Percentiles rank a stretch among this genome's conserved stretches.
Conservation (phyloP, 2,113 vertebrate genomes). For the Oenanthe melanoleuca region DNA sequence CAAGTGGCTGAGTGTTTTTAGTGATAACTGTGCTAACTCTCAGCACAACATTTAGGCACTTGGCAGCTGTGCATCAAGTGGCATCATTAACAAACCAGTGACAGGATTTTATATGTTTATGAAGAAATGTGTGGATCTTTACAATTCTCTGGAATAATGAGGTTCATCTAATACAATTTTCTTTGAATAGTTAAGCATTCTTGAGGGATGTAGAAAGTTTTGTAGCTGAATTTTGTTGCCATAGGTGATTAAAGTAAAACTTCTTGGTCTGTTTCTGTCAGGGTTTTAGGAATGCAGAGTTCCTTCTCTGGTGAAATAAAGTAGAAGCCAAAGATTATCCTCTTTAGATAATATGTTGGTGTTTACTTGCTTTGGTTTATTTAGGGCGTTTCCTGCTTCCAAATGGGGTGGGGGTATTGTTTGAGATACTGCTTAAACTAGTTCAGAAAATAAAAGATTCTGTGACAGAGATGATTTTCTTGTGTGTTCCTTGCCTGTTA, state of each 20-base stretch:
- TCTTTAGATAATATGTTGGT: background rate
- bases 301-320: background rate
- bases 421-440: background rate
- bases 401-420: background rate
- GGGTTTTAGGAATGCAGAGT: background rate
- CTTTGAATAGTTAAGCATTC: background rate
- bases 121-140: background rate
- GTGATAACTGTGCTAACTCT: background rate
- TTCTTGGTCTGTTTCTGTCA: background rate
- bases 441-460: background rate
- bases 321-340: background rate
- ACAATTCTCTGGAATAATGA: background rate
- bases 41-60: background rate
- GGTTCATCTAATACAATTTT: background rate
- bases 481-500: background rate
- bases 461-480: background rate
- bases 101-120: background rate
- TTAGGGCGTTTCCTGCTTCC: background rate
- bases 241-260: background rate
- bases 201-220: background rate
- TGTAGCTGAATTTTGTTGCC: background rate
- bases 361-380: background rate
- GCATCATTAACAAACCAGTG: background rate
- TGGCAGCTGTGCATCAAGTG: background rate
- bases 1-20: background rate